Evolutionary conservation across 2,797 vertebrate species (phyloP).

Genomic region (Mormyrus hasselquistii): DNA sequence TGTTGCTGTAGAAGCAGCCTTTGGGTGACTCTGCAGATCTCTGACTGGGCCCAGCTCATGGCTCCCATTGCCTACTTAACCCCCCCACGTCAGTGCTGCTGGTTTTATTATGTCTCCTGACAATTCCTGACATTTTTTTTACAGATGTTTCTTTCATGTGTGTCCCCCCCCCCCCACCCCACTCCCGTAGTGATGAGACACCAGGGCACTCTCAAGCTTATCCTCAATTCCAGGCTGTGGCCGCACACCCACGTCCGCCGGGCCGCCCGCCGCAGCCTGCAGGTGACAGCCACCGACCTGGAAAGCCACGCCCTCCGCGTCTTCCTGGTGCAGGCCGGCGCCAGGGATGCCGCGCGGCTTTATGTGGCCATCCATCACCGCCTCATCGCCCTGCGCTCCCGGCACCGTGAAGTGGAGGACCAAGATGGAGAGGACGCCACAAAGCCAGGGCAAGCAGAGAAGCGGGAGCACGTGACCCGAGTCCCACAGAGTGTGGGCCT

Average conservation of each 20-base stretch:
- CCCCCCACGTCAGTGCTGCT: background rate
- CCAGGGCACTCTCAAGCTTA: slow-evolving; percentile 68
- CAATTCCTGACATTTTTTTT: background rate
- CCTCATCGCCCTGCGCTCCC: slow-evolving; percentile 57
- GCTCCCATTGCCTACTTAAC: background rate
- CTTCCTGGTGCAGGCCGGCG: slow-evolving; percentile 68
- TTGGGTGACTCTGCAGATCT: background rate
- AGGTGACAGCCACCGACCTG: slow-evolving; percentile 67
- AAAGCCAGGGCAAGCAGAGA: background rate
- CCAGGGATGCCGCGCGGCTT: slow-evolving; percentile 59
- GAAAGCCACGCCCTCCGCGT: slow-evolving; percentile 57
- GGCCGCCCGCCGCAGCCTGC: slow-evolving; percentile 57
- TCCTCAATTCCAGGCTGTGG: slow-evolving; percentile 73
- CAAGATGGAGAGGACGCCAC: slow-evolving; percentile 21
- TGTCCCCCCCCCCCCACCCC: background rate
- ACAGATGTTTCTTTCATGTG: background rate
- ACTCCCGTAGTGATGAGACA: slow-evolving; percentile 68
- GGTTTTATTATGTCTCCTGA: background rate
- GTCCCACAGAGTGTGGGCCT: slow-evolving; percentile 50
- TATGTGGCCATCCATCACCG: slow-evolving; percentile 70
- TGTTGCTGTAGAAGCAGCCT: background rate
- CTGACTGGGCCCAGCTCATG: background rate
- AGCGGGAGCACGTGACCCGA: background rate
- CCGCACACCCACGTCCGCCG: slow-evolving; percentile 63
- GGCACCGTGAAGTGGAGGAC: slow-evolving; percentile 25